These are phyloP conservation scores for Melitaea athalia DNA, from an alignment of 2,888 invertebrate species.

Conservation along the genomic window DNA sequence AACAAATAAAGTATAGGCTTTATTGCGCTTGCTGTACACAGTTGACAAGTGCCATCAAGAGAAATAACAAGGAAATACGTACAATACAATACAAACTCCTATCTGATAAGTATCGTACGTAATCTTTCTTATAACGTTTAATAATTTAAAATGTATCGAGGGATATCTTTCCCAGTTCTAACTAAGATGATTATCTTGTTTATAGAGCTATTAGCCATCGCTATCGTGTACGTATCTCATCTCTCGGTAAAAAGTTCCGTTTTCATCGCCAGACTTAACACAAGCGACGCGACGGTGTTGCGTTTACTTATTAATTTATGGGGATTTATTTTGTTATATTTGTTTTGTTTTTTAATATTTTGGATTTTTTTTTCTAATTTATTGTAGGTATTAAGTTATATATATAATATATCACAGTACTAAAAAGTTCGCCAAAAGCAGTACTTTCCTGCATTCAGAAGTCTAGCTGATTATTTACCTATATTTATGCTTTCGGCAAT, in stretches of 20 bases:
- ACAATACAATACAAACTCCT: background rate
- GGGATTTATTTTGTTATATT: background rate
- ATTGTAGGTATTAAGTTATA: too few species aligned
- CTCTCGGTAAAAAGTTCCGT: constrained; percentile 71
- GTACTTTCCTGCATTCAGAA: too few species aligned
- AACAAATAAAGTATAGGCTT: too few species aligned
- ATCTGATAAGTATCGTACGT: background rate
- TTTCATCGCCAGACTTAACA: constrained; percentile 57
- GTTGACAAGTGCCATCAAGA: background rate
- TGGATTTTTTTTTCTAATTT: too few species aligned
- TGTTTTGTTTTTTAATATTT: background rate
- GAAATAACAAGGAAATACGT: background rate
- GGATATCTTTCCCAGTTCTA: constrained; percentile 59
- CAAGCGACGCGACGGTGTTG: background rate
- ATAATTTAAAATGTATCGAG: constrained; percentile 30
- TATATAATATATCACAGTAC: too few species aligned
- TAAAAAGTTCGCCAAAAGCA: too few species aligned
- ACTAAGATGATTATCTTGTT: constrained; percentile 74
- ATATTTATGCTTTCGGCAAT: too few species aligned
- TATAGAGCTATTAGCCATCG: constrained; percentile 77
- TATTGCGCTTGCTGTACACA: background rate
- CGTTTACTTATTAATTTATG: background rate
- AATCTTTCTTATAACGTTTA: constrained; percentile 18
- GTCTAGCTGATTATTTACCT: too few species aligned
- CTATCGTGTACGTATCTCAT: constrained; percentile 71